phyloP scores from a whole-genome alignment of 2,113 vertebrate species.

The Columba janthina region DNA sequence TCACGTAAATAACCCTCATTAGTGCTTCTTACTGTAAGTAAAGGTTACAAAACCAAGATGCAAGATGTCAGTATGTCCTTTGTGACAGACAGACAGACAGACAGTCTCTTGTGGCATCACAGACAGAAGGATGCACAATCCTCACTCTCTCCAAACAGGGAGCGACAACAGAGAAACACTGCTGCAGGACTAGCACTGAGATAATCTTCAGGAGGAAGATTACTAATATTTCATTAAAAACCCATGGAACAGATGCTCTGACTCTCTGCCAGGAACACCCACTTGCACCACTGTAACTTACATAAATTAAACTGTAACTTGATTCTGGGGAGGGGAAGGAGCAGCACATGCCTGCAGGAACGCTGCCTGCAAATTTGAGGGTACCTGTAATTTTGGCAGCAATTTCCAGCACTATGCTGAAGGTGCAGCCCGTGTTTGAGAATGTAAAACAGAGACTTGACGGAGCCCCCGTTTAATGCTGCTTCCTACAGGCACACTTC shows the following conservation, averaged over 20 bases:
- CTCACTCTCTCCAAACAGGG: not conserved
- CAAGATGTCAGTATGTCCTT: rapidly evolving
- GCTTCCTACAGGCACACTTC: not conserved
- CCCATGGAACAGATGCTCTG: not conserved
- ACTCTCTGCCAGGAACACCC: not conserved
- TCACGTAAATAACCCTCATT: not conserved
- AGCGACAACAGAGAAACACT: not conserved
- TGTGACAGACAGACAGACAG: not conserved
- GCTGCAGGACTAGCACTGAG: not conserved
- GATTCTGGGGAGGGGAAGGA: not conserved
- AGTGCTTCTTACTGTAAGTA: not conserved
- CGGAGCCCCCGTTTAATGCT: rapidly evolving
- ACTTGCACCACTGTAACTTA: not conserved
- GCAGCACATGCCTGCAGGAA: rapidly evolving
- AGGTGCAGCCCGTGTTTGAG: not conserved
- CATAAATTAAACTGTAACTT: not conserved
- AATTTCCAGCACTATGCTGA: not conserved
- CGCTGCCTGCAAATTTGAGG: not conserved
- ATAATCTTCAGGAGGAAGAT: not conserved
- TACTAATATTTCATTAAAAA: not conserved
- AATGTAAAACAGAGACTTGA: not conserved
- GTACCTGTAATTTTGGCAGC: not conserved
- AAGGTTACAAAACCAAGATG: not conserved
- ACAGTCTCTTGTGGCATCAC: not conserved
- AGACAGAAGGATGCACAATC: not conserved